Conservation (phyloP, 2,888 invertebrate species). For the Pammene aurita region DNA sequence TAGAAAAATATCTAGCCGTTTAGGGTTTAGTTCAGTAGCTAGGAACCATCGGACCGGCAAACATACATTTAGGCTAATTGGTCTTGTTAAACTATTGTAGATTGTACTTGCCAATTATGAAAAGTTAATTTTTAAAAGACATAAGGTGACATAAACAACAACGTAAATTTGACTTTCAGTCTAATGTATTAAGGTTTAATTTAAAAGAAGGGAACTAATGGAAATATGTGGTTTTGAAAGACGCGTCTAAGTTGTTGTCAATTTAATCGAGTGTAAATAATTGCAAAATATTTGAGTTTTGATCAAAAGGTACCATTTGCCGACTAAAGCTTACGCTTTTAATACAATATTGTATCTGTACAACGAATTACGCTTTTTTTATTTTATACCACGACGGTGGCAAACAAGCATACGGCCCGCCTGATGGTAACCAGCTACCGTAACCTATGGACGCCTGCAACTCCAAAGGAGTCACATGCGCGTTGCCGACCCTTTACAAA, state of each 20-base stretch:
- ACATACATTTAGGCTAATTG: slow-evolving; percentile 32
- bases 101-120: slow-evolving; percentile 22
- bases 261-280: not conserved
- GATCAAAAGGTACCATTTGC: no score
- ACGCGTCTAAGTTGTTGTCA: not conserved
- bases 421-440: no score
- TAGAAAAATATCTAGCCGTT: slow-evolving; percentile 27
- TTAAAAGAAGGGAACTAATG: no score
- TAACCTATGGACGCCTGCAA: no score
- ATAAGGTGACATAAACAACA: not conserved
- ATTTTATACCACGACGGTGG: no score
- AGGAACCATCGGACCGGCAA: slow-evolving; percentile 32
- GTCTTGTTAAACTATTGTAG: slow-evolving; percentile 31
- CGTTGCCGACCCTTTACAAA: no score
- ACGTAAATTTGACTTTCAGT: not conserved
- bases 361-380: no score
- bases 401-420: no score
- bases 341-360: no score
- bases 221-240: not conserved
- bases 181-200: not conserved
- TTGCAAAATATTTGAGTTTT: not conserved
- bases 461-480: no score
- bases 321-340: no score
- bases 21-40: slow-evolving; percentile 28
- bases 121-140: not conserved